These are phyloP conservation scores for Lerista edwardsae DNA, from an alignment of 2,797 vertebrate species.

Conservation along the genomic window DNA sequence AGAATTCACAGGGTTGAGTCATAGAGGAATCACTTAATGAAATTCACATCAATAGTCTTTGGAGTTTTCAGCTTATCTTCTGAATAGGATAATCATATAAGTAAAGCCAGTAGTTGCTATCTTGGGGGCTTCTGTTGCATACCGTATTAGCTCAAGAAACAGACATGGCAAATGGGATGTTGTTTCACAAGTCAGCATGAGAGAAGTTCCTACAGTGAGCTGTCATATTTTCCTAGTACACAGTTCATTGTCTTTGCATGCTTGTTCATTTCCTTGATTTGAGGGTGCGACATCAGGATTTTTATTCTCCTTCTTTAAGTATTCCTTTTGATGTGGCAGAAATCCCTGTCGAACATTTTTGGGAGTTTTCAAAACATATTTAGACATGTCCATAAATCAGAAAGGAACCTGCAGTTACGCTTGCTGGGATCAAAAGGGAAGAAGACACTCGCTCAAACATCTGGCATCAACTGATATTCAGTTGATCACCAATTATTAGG, in stretches of 20 bases:
- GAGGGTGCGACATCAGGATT: neutral
- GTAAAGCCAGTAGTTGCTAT: neutral
- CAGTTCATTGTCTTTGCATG: neutral
- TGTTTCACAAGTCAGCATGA: neutral
- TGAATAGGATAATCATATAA: neutral
- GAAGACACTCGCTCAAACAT: neutral
- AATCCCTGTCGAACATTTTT: constrained; percentile 2
- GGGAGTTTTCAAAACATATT: neutral
- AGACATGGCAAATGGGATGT: neutral
- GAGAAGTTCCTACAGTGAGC: neutral
- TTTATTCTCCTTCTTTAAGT: neutral
- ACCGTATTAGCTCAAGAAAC: neutral
- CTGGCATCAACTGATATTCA: neutral
- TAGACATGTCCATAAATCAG: neutral
- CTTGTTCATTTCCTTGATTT: constrained; percentile 18
- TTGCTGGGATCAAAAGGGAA: constrained; percentile 17
- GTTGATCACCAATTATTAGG: neutral
- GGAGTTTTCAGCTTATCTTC: neutral
- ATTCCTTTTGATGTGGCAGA: constrained; percentile 18
- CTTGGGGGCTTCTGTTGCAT: neutral
- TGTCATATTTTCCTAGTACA: neutral
- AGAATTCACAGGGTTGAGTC: neutral
- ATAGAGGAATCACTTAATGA: neutral
- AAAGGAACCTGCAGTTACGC: constrained; percentile 4
- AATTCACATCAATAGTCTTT: neutral